Base-by-base conservation (phyloP, 2,888 invertebrate species). In the Trisateles emortualis region DNA sequence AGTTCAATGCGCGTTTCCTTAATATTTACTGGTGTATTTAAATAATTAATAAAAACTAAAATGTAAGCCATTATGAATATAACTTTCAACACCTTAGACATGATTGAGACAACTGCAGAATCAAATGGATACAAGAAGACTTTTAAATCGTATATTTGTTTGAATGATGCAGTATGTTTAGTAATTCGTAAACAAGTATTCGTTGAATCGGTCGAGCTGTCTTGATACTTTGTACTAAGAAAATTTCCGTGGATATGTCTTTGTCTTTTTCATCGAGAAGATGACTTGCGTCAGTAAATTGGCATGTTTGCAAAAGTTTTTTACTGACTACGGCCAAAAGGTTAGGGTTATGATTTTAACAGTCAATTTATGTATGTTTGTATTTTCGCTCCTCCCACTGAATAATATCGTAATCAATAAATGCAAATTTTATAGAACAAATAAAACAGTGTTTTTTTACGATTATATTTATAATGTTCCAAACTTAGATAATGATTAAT, bases 401-500 rank as follows among this genome's bases (percentile, higher is more conserved):
- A n/a, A n/a, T n/a, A n/a, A n/a, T n/a, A n/a, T n/a, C n/a, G n/a
- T n/a, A n/a, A n/a, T n/a, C n/a, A n/a, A n/a, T n/a, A n/a, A n/a
- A n/a, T n/a, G n/a, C n/a, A n/a, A n/a, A n/a, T n/a, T n/a, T n/a
- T n/a, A n/a, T n/a, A n/a, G n/a, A n/a, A n/a, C n/a, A n/a, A n/a
- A n/a, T n/a, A n/a, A n/a, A n/a, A n/a, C 4, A 5, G 6, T 22
- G 14, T 1, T 19, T 41, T n/a, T 46, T 43, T 19, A 40, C 40
- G 26, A 40, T 40, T 40, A 24, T n/a, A 11, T 11, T 24, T 26
- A 40, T 26, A 8, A 13, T 8, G 24, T 22, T 40, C 13, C 40
- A 40, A 39, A 24, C 24, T 13, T 13, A 14, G 26, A 26, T 22
- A 38, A 40, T 40, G 24, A 40, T 40, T 40, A 26, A 22, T 40